Evolutionary conservation across 2,888 invertebrate genomes (phyloP), one percentile per base, ranked within the genome.

Genomic region (Hylaea fasciaria): DNA sequence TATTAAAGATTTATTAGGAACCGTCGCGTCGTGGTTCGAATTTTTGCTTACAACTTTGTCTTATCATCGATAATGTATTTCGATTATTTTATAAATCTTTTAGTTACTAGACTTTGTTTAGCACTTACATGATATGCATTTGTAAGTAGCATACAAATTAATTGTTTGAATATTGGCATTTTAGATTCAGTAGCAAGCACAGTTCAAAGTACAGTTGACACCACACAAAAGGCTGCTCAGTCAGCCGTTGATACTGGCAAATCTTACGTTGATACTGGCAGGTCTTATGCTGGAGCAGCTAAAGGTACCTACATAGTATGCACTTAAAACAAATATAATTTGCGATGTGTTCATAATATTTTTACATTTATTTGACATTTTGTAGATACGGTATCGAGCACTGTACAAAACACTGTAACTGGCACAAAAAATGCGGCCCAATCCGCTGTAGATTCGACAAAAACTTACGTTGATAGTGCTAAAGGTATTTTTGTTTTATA

Each of bases 111-210:
- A n/a, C n/a, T n/a, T n/a, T n/a, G n/a, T n/a, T n/a, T n/a, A n/a
- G n/a, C n/a, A n/a, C n/a, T n/a, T n/a, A n/a, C n/a, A n/a, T n/a
- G n/a, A n/a, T n/a, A n/a, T n/a, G 2, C 22, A 32, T 37, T 37
- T n/a, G 10, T 2, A 3, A 37, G 11, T 32, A 7, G 9, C 10
- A 9, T 32, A 32, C 32, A 7, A 22, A 7, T 32, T 32, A 12
- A 52, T 63, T 62, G 7, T 32, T 32, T 14, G 13, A 43, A 44
- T 41, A 4, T n/a, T n/a, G n/a, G n/a, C n/a, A n/a, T 32, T 40
- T 17, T 45, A 87, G 87, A 88, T 76, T 77, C 83, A 37, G 76
- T 87, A 69, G 74, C 82, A 54, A 83, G 77, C 66, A 73, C 74
- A 48, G 48, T 76, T 62, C 72, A 77, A 43, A 79, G 74, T 66